Conservation (phyloP, 2,797 vertebrate genomes). For the Peromyscus melanophrys region DNA sequence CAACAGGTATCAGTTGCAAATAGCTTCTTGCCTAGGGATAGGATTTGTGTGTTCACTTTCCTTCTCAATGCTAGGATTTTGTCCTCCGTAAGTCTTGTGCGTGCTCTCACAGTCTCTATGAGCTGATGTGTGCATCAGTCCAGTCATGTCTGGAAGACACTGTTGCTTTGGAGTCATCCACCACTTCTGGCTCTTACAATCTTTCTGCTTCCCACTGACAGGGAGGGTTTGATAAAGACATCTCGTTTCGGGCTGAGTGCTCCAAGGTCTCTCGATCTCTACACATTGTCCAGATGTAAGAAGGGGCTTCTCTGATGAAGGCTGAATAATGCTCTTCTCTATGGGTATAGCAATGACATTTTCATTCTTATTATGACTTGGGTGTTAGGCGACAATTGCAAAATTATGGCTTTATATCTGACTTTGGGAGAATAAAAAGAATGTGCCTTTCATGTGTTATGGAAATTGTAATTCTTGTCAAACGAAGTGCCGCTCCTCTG, state of each 20-base stretch:
- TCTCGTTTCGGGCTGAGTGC: background rate
- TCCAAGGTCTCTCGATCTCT: background rate
- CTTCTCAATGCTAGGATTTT: background rate
- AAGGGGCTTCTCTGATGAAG: background rate
- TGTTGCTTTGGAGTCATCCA: background rate
- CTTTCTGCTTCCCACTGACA: background rate
- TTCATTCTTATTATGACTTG: slow-evolving; percentile 72
- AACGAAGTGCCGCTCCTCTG: background rate
- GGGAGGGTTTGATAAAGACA: background rate
- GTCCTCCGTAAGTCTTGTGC: background rate
- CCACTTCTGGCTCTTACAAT: background rate
- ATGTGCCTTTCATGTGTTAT: slow-evolving; percentile 24
- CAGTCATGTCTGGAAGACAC: background rate
- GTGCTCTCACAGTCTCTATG: background rate
- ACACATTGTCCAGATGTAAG: background rate
- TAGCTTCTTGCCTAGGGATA: background rate
- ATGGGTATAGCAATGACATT: background rate
- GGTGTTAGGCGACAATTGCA: slow-evolving; percentile 46
- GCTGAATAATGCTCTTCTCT: background rate
- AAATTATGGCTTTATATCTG: slow-evolving; percentile 65
- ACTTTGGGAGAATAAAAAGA: slow-evolving; percentile 51
- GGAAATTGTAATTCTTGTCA: slow-evolving; percentile 53
- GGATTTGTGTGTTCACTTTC: background rate
- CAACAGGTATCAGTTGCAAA: background rate
- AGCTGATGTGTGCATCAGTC: background rate